Evolutionary conservation across 2,888 invertebrate species (phyloP).

Genomic region (Athetis lepigone): DNA sequence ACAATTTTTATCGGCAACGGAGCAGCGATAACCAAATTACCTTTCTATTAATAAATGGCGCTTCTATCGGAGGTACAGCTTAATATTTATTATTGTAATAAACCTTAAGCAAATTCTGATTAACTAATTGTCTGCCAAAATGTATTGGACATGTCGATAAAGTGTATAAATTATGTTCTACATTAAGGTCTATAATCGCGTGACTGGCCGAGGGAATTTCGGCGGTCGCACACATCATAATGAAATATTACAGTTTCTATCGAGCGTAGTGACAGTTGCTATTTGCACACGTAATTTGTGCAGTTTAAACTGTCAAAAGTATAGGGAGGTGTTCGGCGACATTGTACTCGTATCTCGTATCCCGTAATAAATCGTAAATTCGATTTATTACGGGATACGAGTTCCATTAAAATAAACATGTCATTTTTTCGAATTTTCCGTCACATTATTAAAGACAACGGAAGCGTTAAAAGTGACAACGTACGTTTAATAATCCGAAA

Average conservation of each 20-base stretch:
- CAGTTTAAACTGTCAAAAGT: slow-evolving; percentile 41
- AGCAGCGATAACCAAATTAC: slow-evolving; percentile 51
- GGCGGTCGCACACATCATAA: slow-evolving; percentile 46
- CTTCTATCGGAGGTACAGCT: slow-evolving; percentile 12
- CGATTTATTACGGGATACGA: slow-evolving; percentile 23
- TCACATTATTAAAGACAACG: slow-evolving; percentile 17
- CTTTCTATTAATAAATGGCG: slow-evolving; percentile 40
- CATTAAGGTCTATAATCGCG: slow-evolving; percentile 59
- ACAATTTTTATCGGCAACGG: slow-evolving; percentile 27
- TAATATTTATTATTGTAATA: slow-evolving; percentile 35
- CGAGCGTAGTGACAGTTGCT: slow-evolving; percentile 64
- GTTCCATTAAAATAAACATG: slow-evolving; percentile 13
- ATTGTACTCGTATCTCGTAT: too few relatives aligned
- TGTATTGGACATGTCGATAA: slow-evolving; percentile 41
- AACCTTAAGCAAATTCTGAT: slow-evolving; percentile 46
- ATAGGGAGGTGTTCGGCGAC: slow-evolving; percentile 30
- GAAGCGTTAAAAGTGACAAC: slow-evolving; percentile 11
- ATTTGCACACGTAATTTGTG: slow-evolving; percentile 56
- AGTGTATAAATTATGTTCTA: slow-evolving; percentile 48
- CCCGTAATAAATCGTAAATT: too few relatives aligned
- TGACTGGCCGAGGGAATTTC: slow-evolving; percentile 53
- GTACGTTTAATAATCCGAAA: slow-evolving; percentile 20
- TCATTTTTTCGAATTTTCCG: slow-evolving; percentile 2
- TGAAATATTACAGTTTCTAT: slow-evolving; percentile 65
- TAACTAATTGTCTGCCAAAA: slow-evolving; percentile 53